These are phyloP conservation scores for Polydrusus cervinus DNA, from an alignment of 2,888 invertebrate genomes.

Conservation along the genomic window DNA sequence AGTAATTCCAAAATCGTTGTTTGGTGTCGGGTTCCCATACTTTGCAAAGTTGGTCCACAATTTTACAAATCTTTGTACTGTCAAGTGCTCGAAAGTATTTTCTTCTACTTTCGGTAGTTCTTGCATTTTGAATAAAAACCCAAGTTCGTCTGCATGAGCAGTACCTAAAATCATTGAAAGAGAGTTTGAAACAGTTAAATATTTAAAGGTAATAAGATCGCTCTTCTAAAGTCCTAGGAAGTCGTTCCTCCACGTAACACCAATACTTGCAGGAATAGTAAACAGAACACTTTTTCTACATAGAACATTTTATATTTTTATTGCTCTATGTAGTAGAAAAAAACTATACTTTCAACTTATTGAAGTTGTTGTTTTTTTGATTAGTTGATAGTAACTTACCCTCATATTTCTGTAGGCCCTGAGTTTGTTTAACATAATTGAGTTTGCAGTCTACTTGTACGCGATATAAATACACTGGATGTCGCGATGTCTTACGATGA, in stretches of 20 bases:
- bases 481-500: background rate
- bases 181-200: no score
- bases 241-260: no score
- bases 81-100: slow-evolving; percentile 1
- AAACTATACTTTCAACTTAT: no score
- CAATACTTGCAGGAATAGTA: no score
- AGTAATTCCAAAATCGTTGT: background rate
- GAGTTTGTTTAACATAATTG: slow-evolving; percentile 1
- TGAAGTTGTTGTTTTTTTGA: background rate
- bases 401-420: slow-evolving; percentile 4
- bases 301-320: no score
- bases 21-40: slow-evolving; percentile 10
- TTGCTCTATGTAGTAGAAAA: background rate
- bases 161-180: slow-evolving; percentile 1
- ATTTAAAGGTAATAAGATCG: no score
- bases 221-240: no score
- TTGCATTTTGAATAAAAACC: background rate
- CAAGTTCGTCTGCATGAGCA: slow-evolving; percentile 8
- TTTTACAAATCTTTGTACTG: slow-evolving; percentile 4
- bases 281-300: no score
- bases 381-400: background rate
- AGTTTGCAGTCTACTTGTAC: background rate
- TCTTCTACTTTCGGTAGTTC: background rate
- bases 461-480: slow-evolving; percentile 1
- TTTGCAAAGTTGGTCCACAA: slow-evolving; percentile 17